phyloP scores from a whole-genome alignment of 2,888 invertebrate genomes.

The Candidula unifasciata region DNA sequence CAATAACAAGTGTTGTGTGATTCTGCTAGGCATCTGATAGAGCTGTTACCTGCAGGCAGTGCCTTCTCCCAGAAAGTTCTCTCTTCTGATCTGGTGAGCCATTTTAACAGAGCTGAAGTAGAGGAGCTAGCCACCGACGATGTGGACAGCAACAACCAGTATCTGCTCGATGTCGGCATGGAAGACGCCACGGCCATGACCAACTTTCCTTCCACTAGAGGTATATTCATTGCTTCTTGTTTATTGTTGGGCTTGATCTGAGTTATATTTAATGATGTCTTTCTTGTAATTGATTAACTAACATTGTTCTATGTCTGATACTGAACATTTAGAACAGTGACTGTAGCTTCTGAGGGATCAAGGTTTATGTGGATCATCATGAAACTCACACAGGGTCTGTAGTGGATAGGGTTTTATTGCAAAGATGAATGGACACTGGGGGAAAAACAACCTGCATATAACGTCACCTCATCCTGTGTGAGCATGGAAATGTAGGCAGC shows the following conservation, averaged over 20 bases:
- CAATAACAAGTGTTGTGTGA: not conserved
- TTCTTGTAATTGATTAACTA: no score
- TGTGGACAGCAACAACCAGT: conserved; percentile 56
- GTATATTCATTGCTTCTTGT: conserved; percentile 45
- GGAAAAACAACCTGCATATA: no score
- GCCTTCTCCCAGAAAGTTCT: conserved; percentile 68
- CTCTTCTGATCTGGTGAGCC: conserved; percentile 64
- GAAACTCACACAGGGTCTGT: no score
- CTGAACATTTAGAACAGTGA: no score
- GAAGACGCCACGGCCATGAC: conserved; percentile 60
- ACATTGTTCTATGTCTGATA: no score
- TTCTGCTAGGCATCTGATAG: conserved; percentile 68
- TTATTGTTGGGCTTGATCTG: not conserved
- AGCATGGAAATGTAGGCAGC: no score
- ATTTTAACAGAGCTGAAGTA: conserved; percentile 69
- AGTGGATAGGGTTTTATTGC: no score
- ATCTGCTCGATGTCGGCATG: conserved; percentile 57
- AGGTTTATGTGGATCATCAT: no score
- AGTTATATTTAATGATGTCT: no score
- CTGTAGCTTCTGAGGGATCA: no score
- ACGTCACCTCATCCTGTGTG: no score
- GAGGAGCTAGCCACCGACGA: conserved; percentile 62
- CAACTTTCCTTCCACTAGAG: conserved; percentile 66
- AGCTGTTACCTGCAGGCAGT: conserved; percentile 66
- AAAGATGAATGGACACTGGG: no score